Evolutionary conservation across 1,140 invertebrate genomes (phyloP).

Genomic region (Drosophila ercepeae): DNA sequence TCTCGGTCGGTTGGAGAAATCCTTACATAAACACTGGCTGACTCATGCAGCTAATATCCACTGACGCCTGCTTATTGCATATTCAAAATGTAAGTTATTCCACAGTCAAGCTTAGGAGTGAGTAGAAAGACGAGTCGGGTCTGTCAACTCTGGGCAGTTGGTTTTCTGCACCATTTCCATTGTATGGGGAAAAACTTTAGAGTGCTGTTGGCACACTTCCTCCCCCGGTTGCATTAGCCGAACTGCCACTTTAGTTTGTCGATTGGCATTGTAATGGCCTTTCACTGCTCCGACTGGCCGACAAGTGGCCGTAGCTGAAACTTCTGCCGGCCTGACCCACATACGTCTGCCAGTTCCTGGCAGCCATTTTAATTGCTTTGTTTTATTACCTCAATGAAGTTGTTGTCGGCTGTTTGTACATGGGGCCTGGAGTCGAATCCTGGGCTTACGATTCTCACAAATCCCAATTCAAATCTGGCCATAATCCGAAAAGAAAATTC

Average conservation of each 20-base stretch:
- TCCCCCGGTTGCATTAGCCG: slow-evolving; percentile 36
- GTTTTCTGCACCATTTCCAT: slow-evolving; percentile 47
- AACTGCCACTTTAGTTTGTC: slow-evolving; percentile 62
- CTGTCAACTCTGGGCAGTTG: slow-evolving; percentile 23
- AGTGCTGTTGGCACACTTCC: slow-evolving; percentile 37
- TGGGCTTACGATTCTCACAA: slow-evolving; percentile 6
- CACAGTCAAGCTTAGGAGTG: background rate
- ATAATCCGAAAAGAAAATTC: slow-evolving; percentile 4
- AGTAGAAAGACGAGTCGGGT: background rate
- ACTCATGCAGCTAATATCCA: slow-evolving; percentile 21
- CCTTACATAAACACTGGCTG: slow-evolving; percentile 38
- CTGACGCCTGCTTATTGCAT: slow-evolving; percentile 10
- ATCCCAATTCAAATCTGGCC: slow-evolving; percentile 1
- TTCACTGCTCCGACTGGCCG: slow-evolving; percentile 44
- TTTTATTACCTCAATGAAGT: slow-evolving; percentile 64
- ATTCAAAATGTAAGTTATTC: slow-evolving; percentile 50
- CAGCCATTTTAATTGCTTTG: slow-evolving; percentile 74
- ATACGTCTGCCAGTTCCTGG: slow-evolving; percentile 53
- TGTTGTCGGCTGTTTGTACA: slow-evolving; percentile 13
- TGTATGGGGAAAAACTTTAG: slow-evolving; percentile 40
- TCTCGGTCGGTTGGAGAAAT: slow-evolving; percentile 15
- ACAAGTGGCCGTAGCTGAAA: slow-evolving; percentile 49
- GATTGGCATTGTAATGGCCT: slow-evolving; percentile 73
- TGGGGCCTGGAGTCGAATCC: background rate
- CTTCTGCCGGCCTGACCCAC: slow-evolving; percentile 62